Evolutionary conservation across 2,888 invertebrate genomes (phyloP).

Genomic region (Trichopoda pennipes): DNA sequence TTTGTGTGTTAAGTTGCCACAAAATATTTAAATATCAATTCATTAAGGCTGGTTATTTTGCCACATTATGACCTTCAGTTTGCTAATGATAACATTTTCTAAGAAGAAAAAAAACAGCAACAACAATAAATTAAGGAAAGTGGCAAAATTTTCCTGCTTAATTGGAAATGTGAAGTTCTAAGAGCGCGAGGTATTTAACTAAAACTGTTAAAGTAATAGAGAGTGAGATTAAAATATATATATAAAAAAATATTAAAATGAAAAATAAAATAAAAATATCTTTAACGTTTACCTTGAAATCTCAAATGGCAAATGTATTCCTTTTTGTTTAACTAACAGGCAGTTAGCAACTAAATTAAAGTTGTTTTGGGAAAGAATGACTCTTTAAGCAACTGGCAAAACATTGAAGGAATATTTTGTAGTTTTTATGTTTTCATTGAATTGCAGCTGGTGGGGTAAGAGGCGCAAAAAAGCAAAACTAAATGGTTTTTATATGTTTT

Average conservation of each 20-base stretch:
- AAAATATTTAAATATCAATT: constrained; percentile 20
- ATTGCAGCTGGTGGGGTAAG: background rate
- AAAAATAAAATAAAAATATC: background rate
- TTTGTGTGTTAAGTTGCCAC: background rate
- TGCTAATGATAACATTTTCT: background rate
- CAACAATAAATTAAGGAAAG: background rate
- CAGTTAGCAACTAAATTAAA: background rate
- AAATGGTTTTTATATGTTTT: background rate
- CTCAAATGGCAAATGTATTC: background rate
- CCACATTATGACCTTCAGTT: constrained; percentile 23
- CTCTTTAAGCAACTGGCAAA: too few relatives aligned
- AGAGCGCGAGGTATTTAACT: constrained; percentile 9
- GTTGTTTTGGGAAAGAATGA: background rate
- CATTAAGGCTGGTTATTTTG: constrained; percentile 10
- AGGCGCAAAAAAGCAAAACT: background rate
- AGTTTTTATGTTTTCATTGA: background rate
- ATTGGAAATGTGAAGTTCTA: constrained; percentile 22
- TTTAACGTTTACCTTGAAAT: background rate
- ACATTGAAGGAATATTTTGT: too few relatives aligned
- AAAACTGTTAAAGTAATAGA: background rate
- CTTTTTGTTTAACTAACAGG: background rate
- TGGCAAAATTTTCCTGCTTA: background rate
- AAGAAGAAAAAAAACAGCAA: background rate
- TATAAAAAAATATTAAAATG: too few relatives aligned
- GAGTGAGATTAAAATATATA: background rate